Evolutionary conservation across 1,140 invertebrate genomes (phyloP), one percentile per base, ranked within the genome.

Genomic region (Thaumatotibia leucotreta): DNA sequence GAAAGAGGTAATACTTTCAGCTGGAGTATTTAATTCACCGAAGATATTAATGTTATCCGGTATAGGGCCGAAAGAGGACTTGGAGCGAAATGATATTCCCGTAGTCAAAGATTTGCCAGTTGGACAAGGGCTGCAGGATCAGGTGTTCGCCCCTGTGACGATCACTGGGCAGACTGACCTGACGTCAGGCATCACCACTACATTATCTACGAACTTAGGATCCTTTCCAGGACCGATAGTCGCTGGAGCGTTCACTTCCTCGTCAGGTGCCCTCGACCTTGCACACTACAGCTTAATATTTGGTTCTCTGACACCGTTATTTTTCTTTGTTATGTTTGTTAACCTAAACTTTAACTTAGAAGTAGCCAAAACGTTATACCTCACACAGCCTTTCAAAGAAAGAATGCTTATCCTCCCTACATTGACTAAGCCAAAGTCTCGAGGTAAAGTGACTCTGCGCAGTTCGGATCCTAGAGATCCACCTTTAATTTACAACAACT

Each of bases 11-110:
- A 95, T 97, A 49, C 68, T 97, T 45, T 94, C 93, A 1, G 93
- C 92, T 20, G 95, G 95, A n/a, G 79, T 92, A 1, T 91, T 94
- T 14, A 92, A 93, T 72, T 93, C 93, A 6, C 94, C 94, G 1
- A 94, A 95, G 75, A 69, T 96, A 8, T 86, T 96, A 24, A 91
- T 96, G 82, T 81, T 95, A 1, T 95, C 94, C n/a, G 95, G 95
- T 11, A 92, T 96, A 24, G 95, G 95, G 9, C 94, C 95, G 0
- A 88, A 82, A 39, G 9, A 39, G 14, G 33, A 39, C 10, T 39
- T 39, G 9, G 9, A 39, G 10, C 2, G 10, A 4, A 2, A 11
- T 11, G 10, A 10, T 10, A 39, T 39, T 10, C 33, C 33, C 2
- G 3, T 39, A 10, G 10, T 39, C 2, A 9, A 39, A 39, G 33